Evolutionary conservation across 2,797 vertebrate species (phyloP), one percentile per base, ranked within the genome.

Genomic region (Taeniopygia guttata): DNA sequence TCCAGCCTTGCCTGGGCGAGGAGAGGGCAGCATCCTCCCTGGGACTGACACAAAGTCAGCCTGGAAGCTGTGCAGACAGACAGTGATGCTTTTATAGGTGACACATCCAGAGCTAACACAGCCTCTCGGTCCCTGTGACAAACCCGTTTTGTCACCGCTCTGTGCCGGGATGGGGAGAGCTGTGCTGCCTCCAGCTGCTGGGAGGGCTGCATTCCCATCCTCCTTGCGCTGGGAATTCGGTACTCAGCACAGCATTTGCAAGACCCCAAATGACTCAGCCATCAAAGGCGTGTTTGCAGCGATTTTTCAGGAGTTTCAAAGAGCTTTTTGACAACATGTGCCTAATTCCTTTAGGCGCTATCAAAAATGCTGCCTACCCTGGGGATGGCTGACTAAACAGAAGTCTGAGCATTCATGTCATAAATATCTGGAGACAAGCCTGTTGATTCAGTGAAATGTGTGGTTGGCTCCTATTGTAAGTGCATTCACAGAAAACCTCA

Each of bases 361-460:
- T 88, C 93, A 82, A 16, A 93, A 92, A 67, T 7, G 73, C 64
- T 26, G 70, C 40, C 48, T 89, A 52, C 91, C 85, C 64, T 4
- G 45, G 80, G 84, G 90, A 79, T 4, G 66, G 78, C 69, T 94
- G 89, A 42, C 93, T 86, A 63, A 95, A 95, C 94, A 94, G 91
- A 96, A 96, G 95, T 94, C 94, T 90, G 73, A 89, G 15, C 59
- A 9, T 80, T 83, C 77, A 4, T 77, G 93, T 96, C 95, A 87
- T 96, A 96, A 96, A 97, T 96, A 96, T 96, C 88, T 94, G 0
- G 7, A 89, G 94, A 94, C 93, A 88, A 95, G 89, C 62, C 90
- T 96, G 95, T 94, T 95, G 93, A 96, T 95, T 95, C 94, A 95
- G 81, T 93, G 89, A 96, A 96, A 90, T 94, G 94, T 96, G 91